Evolutionary conservation across 2,113 vertebrate genomes (phyloP).

Genomic region (Vulpes ferrilata): DNA sequence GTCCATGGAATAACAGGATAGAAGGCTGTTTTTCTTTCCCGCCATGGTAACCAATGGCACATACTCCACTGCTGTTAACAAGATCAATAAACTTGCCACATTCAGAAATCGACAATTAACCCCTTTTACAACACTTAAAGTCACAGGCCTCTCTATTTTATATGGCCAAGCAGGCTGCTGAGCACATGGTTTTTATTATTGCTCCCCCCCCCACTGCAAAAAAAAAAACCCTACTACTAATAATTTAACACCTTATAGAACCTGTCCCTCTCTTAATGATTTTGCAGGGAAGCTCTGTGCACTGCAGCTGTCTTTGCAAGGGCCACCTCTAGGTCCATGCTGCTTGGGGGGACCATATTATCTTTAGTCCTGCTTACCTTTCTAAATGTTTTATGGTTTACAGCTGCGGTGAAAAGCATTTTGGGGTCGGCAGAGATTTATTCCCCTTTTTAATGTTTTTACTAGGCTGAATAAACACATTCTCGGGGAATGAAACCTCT

Average conservation of each 20-base stretch:
- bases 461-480: slow-evolving; percentile 91
- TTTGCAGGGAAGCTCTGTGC: slow-evolving; percentile 67
- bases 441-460: slow-evolving; percentile 88
- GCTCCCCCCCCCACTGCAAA: neutral
- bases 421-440: slow-evolving; percentile 82
- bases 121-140: slow-evolving; percentile 85
- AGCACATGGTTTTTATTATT: slow-evolving; percentile 86
- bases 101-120: slow-evolving; percentile 87
- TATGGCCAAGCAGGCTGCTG: slow-evolving; percentile 51
- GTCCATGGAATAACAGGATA: slow-evolving; percentile 21
- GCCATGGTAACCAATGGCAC: slow-evolving; percentile 80
- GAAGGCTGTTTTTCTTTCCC: slow-evolving; percentile 73
- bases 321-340: slow-evolving; percentile 63
- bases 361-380: slow-evolving; percentile 79
- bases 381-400: slow-evolving; percentile 82
- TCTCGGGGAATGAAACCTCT: slow-evolving; percentile 73
- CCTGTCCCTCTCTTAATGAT: slow-evolving; percentile 79
- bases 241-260: slow-evolving; percentile 86
- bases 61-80: slow-evolving; percentile 85
- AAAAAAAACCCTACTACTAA: slow-evolving; percentile 61
- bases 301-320: slow-evolving; percentile 63
- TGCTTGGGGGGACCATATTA: slow-evolving; percentile 56
- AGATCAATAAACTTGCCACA: slow-evolving; percentile 90
- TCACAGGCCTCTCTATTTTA: slow-evolving; percentile 74
- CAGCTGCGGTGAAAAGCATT: slow-evolving; percentile 79